These are phyloP conservation scores for Zele albiditarsus DNA, from an alignment of 2,888 invertebrate genomes.

Conservation along the genomic window DNA sequence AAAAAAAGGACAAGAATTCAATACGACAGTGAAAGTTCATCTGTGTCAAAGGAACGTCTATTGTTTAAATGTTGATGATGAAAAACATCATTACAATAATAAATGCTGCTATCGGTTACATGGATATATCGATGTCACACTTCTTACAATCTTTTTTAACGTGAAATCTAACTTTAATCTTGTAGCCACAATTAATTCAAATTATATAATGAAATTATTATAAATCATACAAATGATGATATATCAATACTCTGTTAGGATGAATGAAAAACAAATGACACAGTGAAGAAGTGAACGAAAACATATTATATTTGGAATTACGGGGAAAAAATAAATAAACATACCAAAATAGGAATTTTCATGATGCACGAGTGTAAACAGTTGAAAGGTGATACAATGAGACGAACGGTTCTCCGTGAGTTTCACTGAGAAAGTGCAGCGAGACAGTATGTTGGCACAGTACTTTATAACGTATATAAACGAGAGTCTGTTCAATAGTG, in stretches of 20 bases:
- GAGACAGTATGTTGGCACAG: conserved; percentile 65
- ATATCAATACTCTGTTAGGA: no score
- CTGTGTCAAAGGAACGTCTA: not conserved
- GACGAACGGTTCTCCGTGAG: conserved; percentile 66
- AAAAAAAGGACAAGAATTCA: not conserved
- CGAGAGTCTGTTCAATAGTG: conserved; percentile 38
- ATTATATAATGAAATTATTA: no score
- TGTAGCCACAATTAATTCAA: no score
- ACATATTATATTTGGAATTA: no score
- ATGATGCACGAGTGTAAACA: conserved; percentile 30
- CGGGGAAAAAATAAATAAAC: conserved; percentile 11
- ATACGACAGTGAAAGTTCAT: not conserved
- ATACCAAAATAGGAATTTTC: conserved; percentile 40
- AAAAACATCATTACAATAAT: not conserved
- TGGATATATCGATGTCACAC: not conserved
- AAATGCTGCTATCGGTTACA: not conserved
- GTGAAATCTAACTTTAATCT: no score
- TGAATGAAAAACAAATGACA: no score
- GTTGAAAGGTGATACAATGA: conserved; percentile 7
- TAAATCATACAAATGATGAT: no score
- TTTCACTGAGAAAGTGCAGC: conserved; percentile 72
- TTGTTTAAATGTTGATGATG: not conserved
- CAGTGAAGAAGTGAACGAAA: no score
- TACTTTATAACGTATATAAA: conserved; percentile 72
- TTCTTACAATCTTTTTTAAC: no score